These are phyloP conservation scores for Enteromius anoplus DNA, from an alignment of 2,797 vertebrate genomes.

Conservation along the genomic window DNA sequence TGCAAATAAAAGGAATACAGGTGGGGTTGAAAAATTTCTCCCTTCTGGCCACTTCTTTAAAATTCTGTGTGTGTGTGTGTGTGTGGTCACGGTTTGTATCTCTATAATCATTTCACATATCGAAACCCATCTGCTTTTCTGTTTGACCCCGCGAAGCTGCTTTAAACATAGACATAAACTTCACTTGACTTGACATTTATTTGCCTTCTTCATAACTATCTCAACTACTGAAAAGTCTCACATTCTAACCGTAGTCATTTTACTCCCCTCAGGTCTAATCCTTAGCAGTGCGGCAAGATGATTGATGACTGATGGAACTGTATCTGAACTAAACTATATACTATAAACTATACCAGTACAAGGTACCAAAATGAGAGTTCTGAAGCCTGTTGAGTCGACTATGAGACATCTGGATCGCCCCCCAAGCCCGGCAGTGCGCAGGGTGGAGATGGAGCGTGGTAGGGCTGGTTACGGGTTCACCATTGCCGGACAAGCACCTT, in stretches of 20 bases:
- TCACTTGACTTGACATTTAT: neutral
- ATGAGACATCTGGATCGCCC: conserved; percentile 80
- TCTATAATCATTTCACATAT: neutral
- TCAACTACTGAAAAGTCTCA: neutral
- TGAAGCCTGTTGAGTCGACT: conserved; percentile 77
- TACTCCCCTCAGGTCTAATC: conserved; percentile 14
- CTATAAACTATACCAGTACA: conserved; percentile 55
- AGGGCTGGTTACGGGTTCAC: conserved; percentile 94
- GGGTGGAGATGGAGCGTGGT: conserved; percentile 87
- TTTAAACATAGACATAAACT: neutral
- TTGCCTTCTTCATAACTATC: neutral
- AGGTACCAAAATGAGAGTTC: conserved; percentile 75
- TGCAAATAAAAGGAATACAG: neutral
- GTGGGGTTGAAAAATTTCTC: neutral
- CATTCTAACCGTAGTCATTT: neutral
- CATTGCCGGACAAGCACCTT: conserved; percentile 90
- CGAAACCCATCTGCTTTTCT: neutral
- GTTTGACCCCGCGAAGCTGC: neutral
- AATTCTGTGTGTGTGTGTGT: neutral
- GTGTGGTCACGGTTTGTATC: neutral
- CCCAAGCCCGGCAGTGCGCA: conserved; percentile 73
- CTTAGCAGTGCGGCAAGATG: conserved; percentile 6
- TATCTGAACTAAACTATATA: conserved; percentile 49
- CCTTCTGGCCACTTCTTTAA: neutral
- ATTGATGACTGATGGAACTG: conserved; percentile 59